Conservation (phyloP, 2,888 invertebrate species). For the Nomada ferruginata region DNA sequence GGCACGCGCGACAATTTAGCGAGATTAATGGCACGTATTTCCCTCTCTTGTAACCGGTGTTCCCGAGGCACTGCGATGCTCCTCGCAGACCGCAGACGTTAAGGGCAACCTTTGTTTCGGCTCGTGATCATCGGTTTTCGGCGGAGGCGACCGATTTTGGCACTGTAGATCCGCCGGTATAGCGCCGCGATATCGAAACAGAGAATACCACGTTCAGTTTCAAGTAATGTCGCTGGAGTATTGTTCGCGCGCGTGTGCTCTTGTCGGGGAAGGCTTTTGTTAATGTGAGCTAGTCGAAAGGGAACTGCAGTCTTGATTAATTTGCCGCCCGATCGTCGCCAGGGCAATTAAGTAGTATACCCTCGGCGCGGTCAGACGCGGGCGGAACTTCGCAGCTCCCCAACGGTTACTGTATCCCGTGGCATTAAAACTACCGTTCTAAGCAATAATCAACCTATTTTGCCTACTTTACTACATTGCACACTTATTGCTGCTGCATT, state of each 20-base stretch:
- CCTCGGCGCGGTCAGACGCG: not conserved
- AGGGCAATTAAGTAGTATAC: conserved; percentile 8
- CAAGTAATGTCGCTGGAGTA: conserved; percentile 16
- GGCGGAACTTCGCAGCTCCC: not conserved
- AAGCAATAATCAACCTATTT: not conserved
- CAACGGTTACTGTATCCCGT: no score
- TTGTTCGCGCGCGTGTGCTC: conserved; percentile 6
- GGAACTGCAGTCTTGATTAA: conserved; percentile 1
- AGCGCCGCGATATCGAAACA: conserved; percentile 37
- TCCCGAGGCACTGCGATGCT: conserved; percentile 33
- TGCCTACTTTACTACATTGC: not conserved
- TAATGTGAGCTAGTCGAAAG: not conserved
- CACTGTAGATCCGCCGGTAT: conserved; percentile 31
- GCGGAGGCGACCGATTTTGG: conserved; percentile 13
- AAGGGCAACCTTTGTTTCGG: conserved; percentile 47
- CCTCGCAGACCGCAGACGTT: conserved; percentile 16
- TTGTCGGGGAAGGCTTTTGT: not conserved
- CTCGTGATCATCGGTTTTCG: conserved; percentile 41
- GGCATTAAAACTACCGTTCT: not conserved
- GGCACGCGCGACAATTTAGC: conserved; percentile 41
- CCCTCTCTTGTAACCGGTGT: conserved; percentile 41
- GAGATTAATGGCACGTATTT: conserved; percentile 53
- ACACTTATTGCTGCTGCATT: not conserved
- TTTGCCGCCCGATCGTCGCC: not conserved
- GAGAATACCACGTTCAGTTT: conserved; percentile 5